Evolutionary conservation across 2,113 vertebrate species (phyloP), one percentile per base, ranked within the genome.

Genomic region (Xenopus laevis): DNA sequence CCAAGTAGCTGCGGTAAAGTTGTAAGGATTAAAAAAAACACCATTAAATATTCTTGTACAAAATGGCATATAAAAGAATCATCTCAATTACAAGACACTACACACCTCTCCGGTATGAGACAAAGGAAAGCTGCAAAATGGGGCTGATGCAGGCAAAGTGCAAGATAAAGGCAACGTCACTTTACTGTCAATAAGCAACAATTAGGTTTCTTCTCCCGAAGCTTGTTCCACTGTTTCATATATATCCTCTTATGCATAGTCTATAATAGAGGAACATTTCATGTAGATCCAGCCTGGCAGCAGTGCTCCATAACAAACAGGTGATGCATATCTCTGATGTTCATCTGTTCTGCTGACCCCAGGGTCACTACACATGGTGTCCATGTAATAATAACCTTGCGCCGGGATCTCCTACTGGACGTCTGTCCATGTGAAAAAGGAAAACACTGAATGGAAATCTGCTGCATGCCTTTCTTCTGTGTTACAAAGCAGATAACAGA

Each of bases 401-500:
- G 59, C 23, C 17, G 40, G 45, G 12, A 61, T 44, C 18, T 75
- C 73, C 46, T 62, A 1, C 63, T 27, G 68, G 18, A 21, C 57
- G 44, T 62, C 57, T 58, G 67, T 67, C 65, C 73, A 68, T 69
- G 23, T 44, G 53, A 58, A 44, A 75, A 63, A 68, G 2, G 33
- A 62, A 69, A 68, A 18, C 23, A 62, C 20, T 55, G 18, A 40
- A 67, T 10, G 33, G 23, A 40, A 67, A 67, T 60, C 55, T 18
- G 7, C 40, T 21, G 21, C 65, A 67, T 5, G 40, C 40, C 59
- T 60, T 47, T 74, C 72, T 74, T 68, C 46, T 44, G 21, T 74
- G 65, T 76, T 62, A 30, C 50, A 40, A 44, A 55, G 47, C 15
- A 53, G 74, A 75, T 75, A 68, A 77, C 46, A 45, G 61, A 46